Evolutionary conservation across 2,888 invertebrate species (phyloP), one percentile per base, ranked within the genome.

Genomic region (Argynnis bischoffii): DNA sequence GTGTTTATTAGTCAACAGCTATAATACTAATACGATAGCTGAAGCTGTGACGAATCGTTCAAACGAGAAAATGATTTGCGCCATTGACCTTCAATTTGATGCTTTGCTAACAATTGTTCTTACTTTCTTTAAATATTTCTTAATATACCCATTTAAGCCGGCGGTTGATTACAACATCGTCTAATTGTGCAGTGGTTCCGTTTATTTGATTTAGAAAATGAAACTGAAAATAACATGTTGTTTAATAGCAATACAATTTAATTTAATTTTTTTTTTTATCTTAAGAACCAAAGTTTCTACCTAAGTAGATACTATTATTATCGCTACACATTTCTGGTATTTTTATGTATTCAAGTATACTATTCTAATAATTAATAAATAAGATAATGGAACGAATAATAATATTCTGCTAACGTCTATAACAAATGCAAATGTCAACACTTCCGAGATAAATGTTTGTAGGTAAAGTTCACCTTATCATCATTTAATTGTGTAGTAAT

Each of bases 11-110:
- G 66, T 41, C 60, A 66, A 69, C 56, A 41, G 26, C 26, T 65
- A 63, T 67, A 64, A 57, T 63, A 26, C 26, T 26, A 4, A 55
- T 64, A 47, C 51, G 63, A 63, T 53, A 56, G 66, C 16, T 59
- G 18, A 53, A 55, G 65, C 71, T 65, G 55, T 60, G 69, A 54
- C 67, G 51, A 63, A 69, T 71, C 50, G 41, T 21, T 47, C 55
- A 55, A 59, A 61, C 63, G 63, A 71, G 69, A 71, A 69, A 71
- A 69, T 65, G 41, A 48, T 54, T 70, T 69, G 55, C 67, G 67
- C 63, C 64, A 71, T 47, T 51, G 65, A 48, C 69, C 71, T 71
- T 71, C 63, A 31, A 18, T 61, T 54, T 51, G 55, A 69, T 63
- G 61, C 61, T 63, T 67, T 63, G 63, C 54, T 60, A 60, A 60